These are phyloP conservation scores for Nibea albiflora DNA, from an alignment of 2,113 vertebrate species.

Conservation along the genomic window DNA sequence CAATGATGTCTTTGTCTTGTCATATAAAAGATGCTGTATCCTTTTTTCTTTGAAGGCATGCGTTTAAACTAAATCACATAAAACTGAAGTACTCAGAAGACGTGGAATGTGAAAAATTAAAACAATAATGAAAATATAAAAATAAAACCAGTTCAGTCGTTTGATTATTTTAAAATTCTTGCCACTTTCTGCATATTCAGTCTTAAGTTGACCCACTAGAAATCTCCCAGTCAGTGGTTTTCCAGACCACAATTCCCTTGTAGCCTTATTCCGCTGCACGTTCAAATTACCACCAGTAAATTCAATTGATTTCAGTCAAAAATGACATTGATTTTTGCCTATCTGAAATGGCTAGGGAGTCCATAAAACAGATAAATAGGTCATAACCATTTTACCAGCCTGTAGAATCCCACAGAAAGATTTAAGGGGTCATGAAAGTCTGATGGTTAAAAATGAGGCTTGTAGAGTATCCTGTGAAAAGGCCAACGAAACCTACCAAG, in stretches of 20 bases:
- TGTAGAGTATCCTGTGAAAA: slow-evolving; percentile 42
- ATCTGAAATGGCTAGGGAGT: slow-evolving; percentile 80
- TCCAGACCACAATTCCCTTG: slow-evolving; percentile 47
- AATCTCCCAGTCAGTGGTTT: slow-evolving; percentile 41
- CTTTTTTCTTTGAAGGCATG: slow-evolving; percentile 31
- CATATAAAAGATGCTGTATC: slow-evolving; percentile 42
- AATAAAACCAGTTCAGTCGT: not conserved
- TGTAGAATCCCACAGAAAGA: slow-evolving; percentile 80
- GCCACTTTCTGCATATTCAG: slow-evolving; percentile 13
- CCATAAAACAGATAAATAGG: slow-evolving; percentile 86
- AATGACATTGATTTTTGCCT: slow-evolving; percentile 81
- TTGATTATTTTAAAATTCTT: slow-evolving; percentile 12
- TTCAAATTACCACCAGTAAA: slow-evolving; percentile 78
- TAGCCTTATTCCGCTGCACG: slow-evolving; percentile 26
- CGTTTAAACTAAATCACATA: slow-evolving; percentile 17
- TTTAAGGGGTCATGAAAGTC: slow-evolving; percentile 81
- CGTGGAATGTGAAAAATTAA: not conserved
- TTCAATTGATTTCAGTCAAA: slow-evolving; percentile 78
- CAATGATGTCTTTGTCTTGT: slow-evolving; percentile 72
- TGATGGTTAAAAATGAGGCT: slow-evolving; percentile 69
- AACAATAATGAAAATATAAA: not conserved
- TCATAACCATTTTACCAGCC: slow-evolving; percentile 85
- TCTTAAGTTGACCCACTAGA: slow-evolving; percentile 14
- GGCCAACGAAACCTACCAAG: slow-evolving; percentile 39
- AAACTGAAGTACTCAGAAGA: slow-evolving; percentile 5